Percentiles rank a stretch among this genome's conserved stretches.
These are phyloP conservation scores for Rafetus swinhoei DNA, from an alignment of 2,113 vertebrate genomes.

Conservation along the genomic window DNA sequence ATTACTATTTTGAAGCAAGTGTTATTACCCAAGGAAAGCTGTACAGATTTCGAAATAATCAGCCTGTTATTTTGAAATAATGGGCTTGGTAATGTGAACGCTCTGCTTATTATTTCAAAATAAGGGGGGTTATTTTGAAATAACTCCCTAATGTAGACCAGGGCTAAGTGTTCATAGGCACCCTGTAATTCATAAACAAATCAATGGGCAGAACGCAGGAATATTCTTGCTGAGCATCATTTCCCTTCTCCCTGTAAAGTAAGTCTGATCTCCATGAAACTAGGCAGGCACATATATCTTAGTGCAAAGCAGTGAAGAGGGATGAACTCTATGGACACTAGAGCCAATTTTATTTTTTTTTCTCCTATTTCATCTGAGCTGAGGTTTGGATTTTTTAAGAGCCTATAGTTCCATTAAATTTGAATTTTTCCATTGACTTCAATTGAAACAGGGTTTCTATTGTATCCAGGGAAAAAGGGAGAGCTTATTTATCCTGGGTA, in stretches of 20 bases:
- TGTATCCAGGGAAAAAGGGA: background rate
- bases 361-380: conserved; percentile 10
- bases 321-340: background rate
- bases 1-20: no score
- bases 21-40: no score
- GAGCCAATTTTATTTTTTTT: background rate
- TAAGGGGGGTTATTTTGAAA: no score
- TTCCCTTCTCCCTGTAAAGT: background rate
- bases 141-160: no score
- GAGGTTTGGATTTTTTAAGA: conserved; percentile 50
- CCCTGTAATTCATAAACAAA: background rate
- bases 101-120: no score
- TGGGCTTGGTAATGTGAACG: no score
- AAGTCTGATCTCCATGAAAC: background rate
- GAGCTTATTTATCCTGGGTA: background rate
- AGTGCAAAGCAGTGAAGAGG: background rate
- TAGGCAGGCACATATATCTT: background rate
- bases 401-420: background rate
- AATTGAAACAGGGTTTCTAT: conserved; percentile 25
- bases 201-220: background rate
- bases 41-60: no score
- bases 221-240: background rate
- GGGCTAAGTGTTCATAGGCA: background rate
- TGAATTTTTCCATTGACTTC: conserved; percentile 65
- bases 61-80: no score